Evolutionary conservation across 1,140 invertebrate genomes (phyloP), one percentile per base, ranked within the genome.

Genomic region (Drosophila truncata): DNA sequence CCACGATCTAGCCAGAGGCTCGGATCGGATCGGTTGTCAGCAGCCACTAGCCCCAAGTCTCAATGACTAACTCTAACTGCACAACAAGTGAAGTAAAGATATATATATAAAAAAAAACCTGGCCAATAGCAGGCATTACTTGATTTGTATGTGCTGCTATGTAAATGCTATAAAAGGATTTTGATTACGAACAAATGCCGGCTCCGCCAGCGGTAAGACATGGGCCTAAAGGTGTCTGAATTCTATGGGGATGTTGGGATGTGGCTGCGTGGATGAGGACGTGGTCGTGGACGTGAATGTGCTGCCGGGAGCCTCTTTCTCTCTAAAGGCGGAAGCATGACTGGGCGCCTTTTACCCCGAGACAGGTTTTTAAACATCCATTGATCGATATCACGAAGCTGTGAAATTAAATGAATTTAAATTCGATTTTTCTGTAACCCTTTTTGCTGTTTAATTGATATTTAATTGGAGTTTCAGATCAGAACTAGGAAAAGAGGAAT

Each of bases 121-220:
- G 75, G 25, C 76, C 69, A 80, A 80, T 74, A 60, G 78, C 77
- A 86, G 82, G 66, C 85, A 90, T 90, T 85, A 83, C 85, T 91
- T 69, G 66, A 73, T 79, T 90, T 90, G 86, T 90, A 90, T 90
- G 85, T 85, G 85, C 74, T 90, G 85, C 85, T 90, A 90, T 90
- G 85, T 90, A 90, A 90, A 90, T 90, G 81, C 85, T 90, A 90
- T 90, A 90, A 90, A 90, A 90, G 85, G 85, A 90, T 90, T 91
- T 90, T 90, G 85, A 88, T 90, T 88, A 90, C 84, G 59, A 57
- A 64, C 73, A 71, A 72, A 54, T 75, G 39, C 71, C 42, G 37
- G 57, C 39, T 54, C 47, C 46, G 57, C 46, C 42, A 64, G 37
- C 47, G 25, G 39, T 33, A 44, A 37, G 31, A 66, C 69, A 54